Evolutionary conservation across 2,888 invertebrate genomes (phyloP).

Genomic region (Opisthograptis luteolata): DNA sequence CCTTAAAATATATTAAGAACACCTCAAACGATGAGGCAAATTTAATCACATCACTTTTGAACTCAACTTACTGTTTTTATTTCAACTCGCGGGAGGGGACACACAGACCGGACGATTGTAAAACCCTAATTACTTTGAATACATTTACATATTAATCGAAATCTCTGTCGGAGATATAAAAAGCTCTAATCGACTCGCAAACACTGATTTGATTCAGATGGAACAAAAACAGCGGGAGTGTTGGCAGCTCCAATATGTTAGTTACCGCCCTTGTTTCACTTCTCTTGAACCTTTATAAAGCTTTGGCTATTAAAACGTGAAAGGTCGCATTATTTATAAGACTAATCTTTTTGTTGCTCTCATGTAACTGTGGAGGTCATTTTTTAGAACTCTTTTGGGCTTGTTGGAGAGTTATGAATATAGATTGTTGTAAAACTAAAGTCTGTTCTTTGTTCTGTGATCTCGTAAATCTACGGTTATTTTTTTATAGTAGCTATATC

Average conservation of each 20-base stretch:
- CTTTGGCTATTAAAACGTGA: conserved; percentile 19
- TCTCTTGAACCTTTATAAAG: conserved; percentile 20
- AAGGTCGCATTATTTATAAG: conserved; percentile 19
- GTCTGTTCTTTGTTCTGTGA: no score
- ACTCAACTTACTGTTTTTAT: conserved; percentile 6
- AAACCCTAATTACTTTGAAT: conserved; percentile 54
- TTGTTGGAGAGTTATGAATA: no score
- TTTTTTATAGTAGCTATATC: no score
- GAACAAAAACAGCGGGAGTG: conserved; percentile 27
- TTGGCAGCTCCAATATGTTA: conserved; percentile 25
- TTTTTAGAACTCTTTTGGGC: not conserved
- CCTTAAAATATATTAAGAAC: no score
- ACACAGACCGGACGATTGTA: conserved; percentile 39
- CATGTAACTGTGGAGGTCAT: conserved; percentile 1
- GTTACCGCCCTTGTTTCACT: conserved; percentile 17
- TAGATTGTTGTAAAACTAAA: no score
- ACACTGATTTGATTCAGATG: conserved; percentile 43
- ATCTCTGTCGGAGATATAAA: conserved; percentile 41
- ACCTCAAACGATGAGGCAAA: not conserved
- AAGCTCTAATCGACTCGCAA: conserved; percentile 54
- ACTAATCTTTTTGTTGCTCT: conserved; percentile 10
- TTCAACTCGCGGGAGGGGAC: conserved; percentile 26
- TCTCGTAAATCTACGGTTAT: no score
- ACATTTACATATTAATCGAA: conserved; percentile 58
- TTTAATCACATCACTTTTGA: not conserved